Percentiles rank a stretch among this genome's conserved stretches.
These are phyloP conservation scores for Patella caerulea DNA, from an alignment of 2,888 invertebrate genomes.

Conservation along the genomic window DNA sequence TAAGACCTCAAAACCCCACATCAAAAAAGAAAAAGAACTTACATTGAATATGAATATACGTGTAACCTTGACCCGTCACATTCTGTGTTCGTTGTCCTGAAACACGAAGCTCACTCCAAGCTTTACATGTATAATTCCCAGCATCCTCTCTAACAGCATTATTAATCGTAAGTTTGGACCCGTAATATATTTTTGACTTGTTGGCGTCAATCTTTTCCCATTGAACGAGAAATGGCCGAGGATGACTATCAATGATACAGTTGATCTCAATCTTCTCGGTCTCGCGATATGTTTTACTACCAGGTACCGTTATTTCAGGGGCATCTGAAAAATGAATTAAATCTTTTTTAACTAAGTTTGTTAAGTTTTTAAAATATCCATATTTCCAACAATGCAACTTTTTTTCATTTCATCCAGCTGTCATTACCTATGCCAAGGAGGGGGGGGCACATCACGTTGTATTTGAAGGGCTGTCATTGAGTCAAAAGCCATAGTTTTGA, in stretches of 20 bases:
- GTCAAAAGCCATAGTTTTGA: no score
- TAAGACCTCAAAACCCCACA: background rate
- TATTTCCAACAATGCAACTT: no score
- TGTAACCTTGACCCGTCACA: slow-evolving; percentile 40
- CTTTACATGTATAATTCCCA: slow-evolving; percentile 58
- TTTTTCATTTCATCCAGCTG: no score
- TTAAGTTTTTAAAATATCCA: no score
- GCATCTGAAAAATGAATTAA: slow-evolving; percentile 45
- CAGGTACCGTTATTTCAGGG: slow-evolving; percentile 46
- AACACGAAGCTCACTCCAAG: slow-evolving; percentile 46
- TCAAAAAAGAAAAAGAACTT: slow-evolving; percentile 32
- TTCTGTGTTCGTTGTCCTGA: slow-evolving; percentile 42
- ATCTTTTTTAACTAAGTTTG: no score
- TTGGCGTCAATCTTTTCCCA: slow-evolving; percentile 48
- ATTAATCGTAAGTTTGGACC: slow-evolving; percentile 40
- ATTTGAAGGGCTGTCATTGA: no score
- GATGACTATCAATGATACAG: slow-evolving; percentile 55
- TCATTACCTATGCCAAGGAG: no score
- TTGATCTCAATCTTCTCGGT: slow-evolving; percentile 42
- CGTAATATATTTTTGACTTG: slow-evolving; percentile 31
- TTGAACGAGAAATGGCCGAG: slow-evolving; percentile 42
- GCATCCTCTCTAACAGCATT: slow-evolving; percentile 39
- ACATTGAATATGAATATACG: slow-evolving; percentile 56
- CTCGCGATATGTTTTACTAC: slow-evolving; percentile 41
- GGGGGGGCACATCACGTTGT: no score